Evolutionary conservation across 2,888 invertebrate species (phyloP).

Genomic region (Alitta virens): DNA sequence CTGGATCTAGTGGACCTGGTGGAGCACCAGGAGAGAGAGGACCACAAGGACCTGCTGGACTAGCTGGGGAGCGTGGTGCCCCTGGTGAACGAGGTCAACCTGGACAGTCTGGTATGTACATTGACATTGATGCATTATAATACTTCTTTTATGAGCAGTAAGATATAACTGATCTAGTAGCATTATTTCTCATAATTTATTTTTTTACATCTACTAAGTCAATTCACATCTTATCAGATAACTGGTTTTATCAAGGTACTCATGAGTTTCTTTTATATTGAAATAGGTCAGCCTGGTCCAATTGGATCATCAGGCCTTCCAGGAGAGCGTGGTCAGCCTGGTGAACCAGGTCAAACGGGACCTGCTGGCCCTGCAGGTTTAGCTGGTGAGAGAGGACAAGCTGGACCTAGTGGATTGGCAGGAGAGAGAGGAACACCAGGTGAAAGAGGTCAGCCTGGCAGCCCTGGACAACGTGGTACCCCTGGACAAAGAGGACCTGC

Average conservation of each 20-base stretch:
- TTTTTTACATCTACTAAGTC: no score
- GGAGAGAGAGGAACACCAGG: no score
- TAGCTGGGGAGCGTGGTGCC: constrained; percentile 9
- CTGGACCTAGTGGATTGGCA: constrained; percentile 6
- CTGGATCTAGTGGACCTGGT: constrained; percentile 23
- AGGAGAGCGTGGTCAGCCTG: constrained; percentile 16
- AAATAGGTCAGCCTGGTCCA: constrained; percentile 12
- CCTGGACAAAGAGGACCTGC: constrained; percentile 22
- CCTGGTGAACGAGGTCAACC: constrained; percentile 14
- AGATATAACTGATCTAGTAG: no score
- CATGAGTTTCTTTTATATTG: no score
- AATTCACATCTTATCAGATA: no score
- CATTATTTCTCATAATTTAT: no score
- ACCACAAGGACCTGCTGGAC: constrained; percentile 9
- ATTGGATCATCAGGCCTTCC: constrained; percentile 11
- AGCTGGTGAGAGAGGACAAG: constrained; percentile 9
- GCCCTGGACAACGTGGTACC: constrained; percentile 10
- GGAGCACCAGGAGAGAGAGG: constrained; percentile 11
- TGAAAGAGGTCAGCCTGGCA: neutral
- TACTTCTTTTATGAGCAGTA: no score
- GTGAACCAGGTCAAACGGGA: constrained; percentile 2
- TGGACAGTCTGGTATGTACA: constrained; percentile 5
- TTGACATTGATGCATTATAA: no score
- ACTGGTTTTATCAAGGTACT: no score
- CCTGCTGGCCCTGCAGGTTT: constrained; percentile 8